Base-by-base conservation (phyloP, 2,797 vertebrate genomes). In the Darevskia mixta region DNA sequence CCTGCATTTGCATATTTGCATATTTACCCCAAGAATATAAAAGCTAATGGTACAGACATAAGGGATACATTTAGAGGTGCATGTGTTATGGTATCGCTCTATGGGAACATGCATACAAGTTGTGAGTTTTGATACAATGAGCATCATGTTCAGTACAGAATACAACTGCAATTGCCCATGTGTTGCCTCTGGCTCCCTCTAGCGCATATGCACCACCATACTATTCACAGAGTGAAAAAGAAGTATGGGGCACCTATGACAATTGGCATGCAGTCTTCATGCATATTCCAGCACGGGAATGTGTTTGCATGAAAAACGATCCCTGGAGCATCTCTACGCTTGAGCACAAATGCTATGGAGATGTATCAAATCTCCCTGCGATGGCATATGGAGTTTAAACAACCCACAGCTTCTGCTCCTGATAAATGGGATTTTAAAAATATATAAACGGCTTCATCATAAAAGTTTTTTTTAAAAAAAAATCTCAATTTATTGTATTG, bases 401-500 rank as follows among this genome's bases (percentile, higher is more conserved):
- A 82, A 88, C 83, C 69, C 85, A 49, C 1, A 1, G 32, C 45
- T 92, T 90, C 79, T 76, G 0, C 64, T 69, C 38, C 86, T 90
- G 79, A 92, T 92, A 93, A 94, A 91, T 9, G 0, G 3, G 89
- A 75, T 90, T 93, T 94, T 86, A 18, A 79, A 92, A 79, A 58
- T 76, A 83, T 87, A 71, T 81, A 86, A 86, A 83, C 82, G 85
- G 67, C 18, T 90, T 90, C 81, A 91, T 90, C 8, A 25, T 85
- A 83, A 80, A 82, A 89, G 69, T 43, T 80, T 55, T n/a, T 3
- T 55, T 55, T 55, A 15, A 55, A 55, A 55, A 41, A 32, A 58
- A 75, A 13, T 41, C 17, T 79, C 41, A 13, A 79, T 89, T 90
- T 90, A 61, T 92, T 88, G 67, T 90, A 83, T 41, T 73, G 86